A percentile compares a stretch with the other conserved stretches of the same genome.
Conservation (phyloP, 2,797 vertebrate species). For the Muscicapa comitata region DNA sequence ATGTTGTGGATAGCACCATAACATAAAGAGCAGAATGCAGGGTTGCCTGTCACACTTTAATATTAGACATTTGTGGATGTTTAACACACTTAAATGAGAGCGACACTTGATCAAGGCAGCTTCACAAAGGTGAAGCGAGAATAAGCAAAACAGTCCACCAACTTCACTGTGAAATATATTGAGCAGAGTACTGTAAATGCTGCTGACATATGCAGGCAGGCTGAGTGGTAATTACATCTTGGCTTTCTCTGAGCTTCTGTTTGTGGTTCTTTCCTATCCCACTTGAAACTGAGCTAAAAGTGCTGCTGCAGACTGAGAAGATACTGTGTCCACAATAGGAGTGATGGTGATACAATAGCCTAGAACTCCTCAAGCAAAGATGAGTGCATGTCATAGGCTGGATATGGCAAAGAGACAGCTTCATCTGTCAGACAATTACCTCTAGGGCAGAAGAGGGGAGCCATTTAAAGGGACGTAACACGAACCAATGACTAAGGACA, state of each 20-base stretch:
- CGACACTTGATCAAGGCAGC: rapidly evolving
- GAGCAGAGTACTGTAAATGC: neutral
- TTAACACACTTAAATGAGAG: neutral
- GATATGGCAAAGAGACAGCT: neutral
- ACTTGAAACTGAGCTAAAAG: neutral
- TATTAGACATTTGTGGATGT: neutral
- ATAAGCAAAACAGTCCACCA: neutral
- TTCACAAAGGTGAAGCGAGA: neutral
- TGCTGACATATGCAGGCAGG: neutral
- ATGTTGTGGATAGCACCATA: neutral
- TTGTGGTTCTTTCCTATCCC: neutral
- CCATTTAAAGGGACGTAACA: neutral
- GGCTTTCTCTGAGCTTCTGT: neutral
- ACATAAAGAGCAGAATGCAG: neutral
- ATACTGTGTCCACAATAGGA: neutral
- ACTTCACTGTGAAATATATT: neutral
- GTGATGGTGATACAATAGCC: neutral
- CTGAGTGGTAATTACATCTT: neutral
- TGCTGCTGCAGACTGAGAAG: neutral
- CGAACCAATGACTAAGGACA: neutral
- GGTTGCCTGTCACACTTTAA: neutral
- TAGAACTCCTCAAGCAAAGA: neutral
- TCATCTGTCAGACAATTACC: neutral
- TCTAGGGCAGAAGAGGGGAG: neutral
- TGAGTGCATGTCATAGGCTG: rapidly evolving